A percentile compares a stretch with the other conserved stretches of the same genome.
Evolutionary conservation across 1,140 invertebrate genomes (phyloP).

Genomic region (Ptiloglossa arizonensis): DNA sequence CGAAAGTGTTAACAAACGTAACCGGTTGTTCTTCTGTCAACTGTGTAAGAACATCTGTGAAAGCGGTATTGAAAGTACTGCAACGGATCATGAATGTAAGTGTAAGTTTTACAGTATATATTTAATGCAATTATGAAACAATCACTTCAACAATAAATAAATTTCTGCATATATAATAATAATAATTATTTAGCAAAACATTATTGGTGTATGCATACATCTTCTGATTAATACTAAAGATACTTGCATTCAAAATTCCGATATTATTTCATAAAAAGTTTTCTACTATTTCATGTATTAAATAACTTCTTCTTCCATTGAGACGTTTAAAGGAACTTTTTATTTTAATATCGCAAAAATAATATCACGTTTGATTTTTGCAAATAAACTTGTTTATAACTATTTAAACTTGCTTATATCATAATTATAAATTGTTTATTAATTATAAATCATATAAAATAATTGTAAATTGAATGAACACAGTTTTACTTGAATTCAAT

Average conservation of each 20-base stretch:
- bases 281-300: neutral
- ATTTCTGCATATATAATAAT: no score
- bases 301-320: neutral
- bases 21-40: slow-evolving; percentile 12
- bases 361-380: neutral
- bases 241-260: neutral
- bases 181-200: neutral
- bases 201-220: neutral
- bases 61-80: slow-evolving; percentile 12
- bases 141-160: no score
- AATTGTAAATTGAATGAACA: neutral
- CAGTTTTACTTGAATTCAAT: neutral
- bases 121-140: neutral
- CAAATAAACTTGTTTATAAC: neutral
- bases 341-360: neutral
- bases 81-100: slow-evolving; percentile 65
- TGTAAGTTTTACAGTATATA: slow-evolving; percentile 5
- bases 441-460: no score
- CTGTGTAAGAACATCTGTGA: slow-evolving; percentile 34
- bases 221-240: neutral
- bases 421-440: no score
- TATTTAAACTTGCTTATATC: neutral
- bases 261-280: neutral
- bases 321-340: neutral
- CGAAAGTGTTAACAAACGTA: neutral